These are phyloP conservation scores for Drosophila cardini DNA, from an alignment of 1,140 invertebrate species.

Conservation along the genomic window DNA sequence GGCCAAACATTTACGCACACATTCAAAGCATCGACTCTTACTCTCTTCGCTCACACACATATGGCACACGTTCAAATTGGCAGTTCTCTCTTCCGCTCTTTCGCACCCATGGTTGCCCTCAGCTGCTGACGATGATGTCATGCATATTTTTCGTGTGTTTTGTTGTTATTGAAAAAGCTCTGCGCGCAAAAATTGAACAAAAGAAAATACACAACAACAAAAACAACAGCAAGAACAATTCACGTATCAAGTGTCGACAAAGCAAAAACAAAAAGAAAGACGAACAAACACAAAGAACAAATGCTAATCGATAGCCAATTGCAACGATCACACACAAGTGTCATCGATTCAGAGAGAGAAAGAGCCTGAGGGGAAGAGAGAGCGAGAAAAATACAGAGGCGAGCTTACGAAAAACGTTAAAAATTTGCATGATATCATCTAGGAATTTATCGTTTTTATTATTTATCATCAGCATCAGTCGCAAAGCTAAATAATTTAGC, in stretches of 20 bases:
- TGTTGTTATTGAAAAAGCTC: constrained; percentile 71
- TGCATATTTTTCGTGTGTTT: constrained; percentile 75
- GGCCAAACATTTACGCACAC: constrained; percentile 28
- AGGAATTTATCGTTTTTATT: constrained; percentile 14
- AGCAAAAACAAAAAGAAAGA: constrained; percentile 2
- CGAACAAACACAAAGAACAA: constrained; percentile 15
- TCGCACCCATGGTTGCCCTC: constrained; percentile 25
- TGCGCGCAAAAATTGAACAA: constrained; percentile 54
- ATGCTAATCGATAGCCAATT: constrained; percentile 42
- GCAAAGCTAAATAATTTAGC: constrained; percentile 35
- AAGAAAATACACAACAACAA: constrained; percentile 35
- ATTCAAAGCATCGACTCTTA: constrained; percentile 11
- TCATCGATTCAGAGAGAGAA: constrained; percentile 15
- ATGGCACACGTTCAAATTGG: constrained; percentile 30
- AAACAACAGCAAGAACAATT: constrained; percentile 18
- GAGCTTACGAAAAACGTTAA: constrained; percentile 41
- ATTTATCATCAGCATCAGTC: constrained; percentile 30
- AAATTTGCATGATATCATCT: constrained; percentile 56
- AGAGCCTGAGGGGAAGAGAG: not conserved
- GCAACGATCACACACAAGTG: constrained; percentile 43
- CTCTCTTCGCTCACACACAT: constrained; percentile 14
- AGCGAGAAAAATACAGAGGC: not conserved
- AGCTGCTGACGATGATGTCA: constrained; percentile 71
- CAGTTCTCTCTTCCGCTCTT: constrained; percentile 39
- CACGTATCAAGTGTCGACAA: constrained; percentile 46